Evolutionary conservation across 2,888 invertebrate species (phyloP), one percentile per base, ranked within the genome.

Genomic region (Calameuta idolon): DNA sequence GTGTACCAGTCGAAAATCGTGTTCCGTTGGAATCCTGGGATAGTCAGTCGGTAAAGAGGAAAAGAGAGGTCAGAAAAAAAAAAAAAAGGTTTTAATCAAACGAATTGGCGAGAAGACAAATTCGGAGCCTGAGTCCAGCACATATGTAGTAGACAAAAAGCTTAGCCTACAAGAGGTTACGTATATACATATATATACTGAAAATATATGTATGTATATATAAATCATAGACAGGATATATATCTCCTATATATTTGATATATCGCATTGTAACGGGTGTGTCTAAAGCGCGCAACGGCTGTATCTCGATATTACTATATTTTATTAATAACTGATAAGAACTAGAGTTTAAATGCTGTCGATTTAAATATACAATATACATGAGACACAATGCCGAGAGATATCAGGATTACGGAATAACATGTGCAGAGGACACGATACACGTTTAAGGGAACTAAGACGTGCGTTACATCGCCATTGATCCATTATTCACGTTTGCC

Each of bases 301-400:
- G 85, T 86, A 86, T 89, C 87, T 87, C 87, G 84, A 89, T 87
- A 86, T 88, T 89, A 55, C 87, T 88, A 88, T 89, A 90, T 90
- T 91, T 90, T 90, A 88, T 88, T 89, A 88, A 88, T 88, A 89
- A 88, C 82, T 78, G 79, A 82, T 86, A 87, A 88, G 87, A 79
- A 79, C 79, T 86, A 87, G 85, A 83, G 78, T 55, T 85, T 84
- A 85, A 80, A 81, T 81, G 81, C 79, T 83, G 81, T 71, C 71
- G 71, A 71, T 71, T 30, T 31, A 71, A 71, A 71, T 34, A 71
- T 34, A 71, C 34, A 33, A 82, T 71, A 31, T 31, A 31, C n/a
- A 30, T 71, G 31, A 71, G 71, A 33, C 12, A 71, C 71, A 71
- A 12, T 31, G 55, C 55, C 55, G 55, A 23, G 55, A 55, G 23